phyloP scores from a whole-genome alignment of 2,113 vertebrate genomes.

The Cavia aperea region DNA sequence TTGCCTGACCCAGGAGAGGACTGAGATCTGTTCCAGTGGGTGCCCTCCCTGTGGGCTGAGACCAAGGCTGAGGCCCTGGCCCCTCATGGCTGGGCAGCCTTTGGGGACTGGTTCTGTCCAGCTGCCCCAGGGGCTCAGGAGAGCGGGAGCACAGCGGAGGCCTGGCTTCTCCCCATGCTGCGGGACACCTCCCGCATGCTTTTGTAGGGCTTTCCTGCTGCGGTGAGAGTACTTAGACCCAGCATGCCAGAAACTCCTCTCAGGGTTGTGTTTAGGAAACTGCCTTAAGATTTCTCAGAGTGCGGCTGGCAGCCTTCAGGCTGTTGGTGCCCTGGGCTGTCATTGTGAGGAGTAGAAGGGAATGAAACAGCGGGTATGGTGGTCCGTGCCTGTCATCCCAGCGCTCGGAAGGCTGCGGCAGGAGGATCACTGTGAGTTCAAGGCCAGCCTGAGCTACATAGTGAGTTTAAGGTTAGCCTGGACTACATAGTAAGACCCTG shows the following conservation, averaged over 20 bases:
- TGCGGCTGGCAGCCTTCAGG: neutral
- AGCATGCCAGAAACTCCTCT: neutral
- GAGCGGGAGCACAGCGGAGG: fast-evolving
- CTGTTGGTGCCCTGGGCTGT: neutral
- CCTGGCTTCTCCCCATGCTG: neutral
- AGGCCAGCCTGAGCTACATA: neutral
- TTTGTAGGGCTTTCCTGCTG: neutral
- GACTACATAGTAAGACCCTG: neutral
- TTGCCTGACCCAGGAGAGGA: neutral
- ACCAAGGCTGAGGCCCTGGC: neutral
- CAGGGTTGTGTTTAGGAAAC: neutral
- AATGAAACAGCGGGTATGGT: neutral
- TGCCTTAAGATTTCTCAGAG: neutral
- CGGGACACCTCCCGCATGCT: neutral
- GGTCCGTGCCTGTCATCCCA: neutral
- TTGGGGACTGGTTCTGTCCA: neutral
- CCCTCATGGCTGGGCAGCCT: neutral
- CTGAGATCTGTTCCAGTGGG: neutral
- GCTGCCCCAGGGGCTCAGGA: neutral
- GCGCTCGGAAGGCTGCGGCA: neutral
- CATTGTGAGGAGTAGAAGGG: neutral
- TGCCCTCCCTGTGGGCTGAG: neutral
- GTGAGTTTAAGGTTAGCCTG: neutral
- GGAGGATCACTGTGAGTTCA: neutral
- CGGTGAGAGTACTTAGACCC: neutral